Evolutionary conservation across 2,797 vertebrate genomes (phyloP).

Genomic region (Peromyscus aztecus): DNA sequence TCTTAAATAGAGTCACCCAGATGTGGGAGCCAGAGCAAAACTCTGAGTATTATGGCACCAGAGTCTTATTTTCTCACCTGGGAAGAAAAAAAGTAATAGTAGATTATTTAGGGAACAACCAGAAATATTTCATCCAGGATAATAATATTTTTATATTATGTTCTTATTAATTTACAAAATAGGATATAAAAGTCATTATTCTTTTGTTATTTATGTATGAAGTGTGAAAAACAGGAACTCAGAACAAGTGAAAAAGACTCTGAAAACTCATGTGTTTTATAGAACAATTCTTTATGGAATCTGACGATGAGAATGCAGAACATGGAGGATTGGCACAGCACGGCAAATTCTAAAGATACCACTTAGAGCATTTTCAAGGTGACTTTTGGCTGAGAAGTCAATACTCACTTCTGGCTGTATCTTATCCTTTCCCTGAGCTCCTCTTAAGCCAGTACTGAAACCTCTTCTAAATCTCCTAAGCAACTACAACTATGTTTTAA

Average conservation of each 20-base stretch:
- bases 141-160: not conserved
- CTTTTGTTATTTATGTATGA: constrained; percentile 9
- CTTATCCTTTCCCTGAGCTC: not conserved
- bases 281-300: not conserved
- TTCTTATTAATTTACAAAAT: not conserved
- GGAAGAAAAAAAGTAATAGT: not conserved
- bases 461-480: not conserved
- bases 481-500: not conserved
- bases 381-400: not conserved
- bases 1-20: not conserved
- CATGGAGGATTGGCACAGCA: not conserved
- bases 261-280: constrained; percentile 53
- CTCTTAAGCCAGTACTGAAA: not conserved
- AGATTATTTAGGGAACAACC: not conserved
- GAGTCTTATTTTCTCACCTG: not conserved
- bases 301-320: constrained; percentile 63
- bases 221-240: constrained; percentile 33
- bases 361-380: not conserved
- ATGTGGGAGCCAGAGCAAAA: not conserved
- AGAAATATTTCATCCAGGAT: not conserved
- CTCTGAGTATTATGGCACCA: not conserved
- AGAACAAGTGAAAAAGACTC: constrained; percentile 15
- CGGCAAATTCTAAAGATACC: not conserved
- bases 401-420: not conserved
- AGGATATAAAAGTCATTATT: not conserved